phyloP scores from a whole-genome alignment of 2,113 vertebrate species.

The Danio rerio region GRCz12tu NC_133195.1:43973501-43974000 shows the following conservation, averaged over 20 bases:
- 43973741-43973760: neutral
- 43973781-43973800: neutral
- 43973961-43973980: conserved; percentile 66
- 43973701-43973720: neutral
- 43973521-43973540: too few relatives aligned
- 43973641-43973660: too few relatives aligned
- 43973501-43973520: too few relatives aligned
- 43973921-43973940: conserved; percentile 72
- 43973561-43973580: too few relatives aligned
- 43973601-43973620: neutral
- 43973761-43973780: neutral
- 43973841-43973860: conserved; percentile 36
- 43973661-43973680: neutral
- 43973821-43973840: conserved; percentile 33
- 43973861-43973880: conserved; percentile 35
- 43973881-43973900: conserved; percentile 55
- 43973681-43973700: neutral
- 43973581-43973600: neutral
- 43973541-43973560: too few relatives aligned
- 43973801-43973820: conserved; percentile 35
- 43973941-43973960: conserved; percentile 70
- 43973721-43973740: neutral
- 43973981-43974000: conserved; percentile 64
- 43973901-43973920: conserved; percentile 68
- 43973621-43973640: neutral